Percentiles rank a stretch among this genome's conserved stretches.
Evolutionary conservation across 2,888 invertebrate genomes (phyloP).

Genomic region (Cheilosia vernalis): DNA sequence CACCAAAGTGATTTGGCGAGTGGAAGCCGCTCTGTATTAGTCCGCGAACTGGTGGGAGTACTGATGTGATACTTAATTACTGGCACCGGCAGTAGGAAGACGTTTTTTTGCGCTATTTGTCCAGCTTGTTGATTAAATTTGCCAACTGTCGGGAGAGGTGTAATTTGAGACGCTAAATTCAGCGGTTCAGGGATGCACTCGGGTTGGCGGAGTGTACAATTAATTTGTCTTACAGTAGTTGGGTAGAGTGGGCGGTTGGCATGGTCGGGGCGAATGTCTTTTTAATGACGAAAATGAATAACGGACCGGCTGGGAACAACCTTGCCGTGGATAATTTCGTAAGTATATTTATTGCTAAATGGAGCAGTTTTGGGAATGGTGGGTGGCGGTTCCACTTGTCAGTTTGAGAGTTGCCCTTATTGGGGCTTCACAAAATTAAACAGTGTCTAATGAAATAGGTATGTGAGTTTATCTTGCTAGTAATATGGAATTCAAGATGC

Average conservation of each 20-base stretch:
- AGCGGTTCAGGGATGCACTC: conserved; percentile 58
- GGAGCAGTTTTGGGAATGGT: neutral
- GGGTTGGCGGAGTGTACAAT: conserved; percentile 22
- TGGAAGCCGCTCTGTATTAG: neutral
- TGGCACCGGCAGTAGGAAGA: conserved; percentile 53
- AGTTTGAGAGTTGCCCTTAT: no score
- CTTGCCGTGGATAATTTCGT: neutral
- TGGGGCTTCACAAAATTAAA: no score
- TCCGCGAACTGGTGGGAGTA: conserved; percentile 40
- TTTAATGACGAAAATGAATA: conserved; percentile 65
- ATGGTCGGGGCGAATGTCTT: conserved; percentile 55
- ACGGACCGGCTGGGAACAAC: conserved; percentile 35
- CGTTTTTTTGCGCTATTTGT: conserved; percentile 68
- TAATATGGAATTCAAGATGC: no score
- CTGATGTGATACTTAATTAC: conserved; percentile 65
- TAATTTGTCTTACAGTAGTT: conserved; percentile 69
- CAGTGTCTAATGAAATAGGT: no score
- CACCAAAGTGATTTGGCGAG: conserved; percentile 52
- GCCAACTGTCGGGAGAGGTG: conserved; percentile 46
- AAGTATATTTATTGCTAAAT: neutral
- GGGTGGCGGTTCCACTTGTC: no score
- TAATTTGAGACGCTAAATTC: conserved; percentile 62
- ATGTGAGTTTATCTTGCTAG: no score
- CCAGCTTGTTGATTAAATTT: conserved; percentile 73
- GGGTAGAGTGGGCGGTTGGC: conserved; percentile 37